Evolutionary conservation across 2,888 invertebrate species (phyloP).

Genomic region (Sussaba pulchella): DNA sequence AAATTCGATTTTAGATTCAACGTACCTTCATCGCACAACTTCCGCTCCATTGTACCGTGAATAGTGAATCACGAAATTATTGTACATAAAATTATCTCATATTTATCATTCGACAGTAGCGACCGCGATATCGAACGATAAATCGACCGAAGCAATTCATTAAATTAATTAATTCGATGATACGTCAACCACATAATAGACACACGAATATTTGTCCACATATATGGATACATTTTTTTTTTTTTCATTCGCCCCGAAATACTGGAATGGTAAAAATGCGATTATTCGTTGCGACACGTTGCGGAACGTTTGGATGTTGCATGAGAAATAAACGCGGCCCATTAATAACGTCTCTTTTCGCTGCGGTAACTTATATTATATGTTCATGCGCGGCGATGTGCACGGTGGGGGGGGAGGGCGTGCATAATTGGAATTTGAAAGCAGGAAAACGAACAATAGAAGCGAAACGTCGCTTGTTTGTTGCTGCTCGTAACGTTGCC

Average conservation of each 20-base stretch:
- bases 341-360: neutral
- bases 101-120: no score
- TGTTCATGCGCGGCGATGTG: neutral
- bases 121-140: no score
- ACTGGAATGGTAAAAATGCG: neutral
- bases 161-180: neutral
- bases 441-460: conserved; percentile 56
- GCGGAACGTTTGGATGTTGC: neutral
- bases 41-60: no score
- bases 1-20: neutral
- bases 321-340: neutral
- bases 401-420: neutral
- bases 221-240: no score
- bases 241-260: neutral
- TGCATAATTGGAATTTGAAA: conserved; percentile 58
- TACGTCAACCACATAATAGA: no score
- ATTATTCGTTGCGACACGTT: neutral
- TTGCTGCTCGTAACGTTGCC: neutral
- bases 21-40: neutral
- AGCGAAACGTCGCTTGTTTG: conserved; percentile 26
- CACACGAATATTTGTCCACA: no score
- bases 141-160: no score
- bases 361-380: neutral
- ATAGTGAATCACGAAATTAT: no score
- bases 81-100: no score